Conservation (phyloP, 2,113 vertebrate species). For the Steatornis caripensis region DNA sequence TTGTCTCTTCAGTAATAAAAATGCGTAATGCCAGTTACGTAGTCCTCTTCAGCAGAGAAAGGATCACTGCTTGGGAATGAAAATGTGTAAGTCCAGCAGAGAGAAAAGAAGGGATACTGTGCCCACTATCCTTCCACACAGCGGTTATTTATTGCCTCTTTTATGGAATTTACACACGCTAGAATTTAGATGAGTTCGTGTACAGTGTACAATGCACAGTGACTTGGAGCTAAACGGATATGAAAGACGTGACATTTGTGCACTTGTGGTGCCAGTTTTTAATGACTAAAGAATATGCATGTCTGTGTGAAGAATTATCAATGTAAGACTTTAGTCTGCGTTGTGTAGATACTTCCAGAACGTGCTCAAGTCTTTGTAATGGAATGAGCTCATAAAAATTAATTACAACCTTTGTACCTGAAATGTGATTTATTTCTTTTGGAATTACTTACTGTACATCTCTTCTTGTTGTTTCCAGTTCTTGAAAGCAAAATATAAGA, state of each 20-base stretch:
- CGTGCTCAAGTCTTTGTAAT: not conserved
- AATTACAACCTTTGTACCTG: not conserved
- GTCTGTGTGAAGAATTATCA: not conserved
- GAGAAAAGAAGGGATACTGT: not conserved
- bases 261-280: not conserved
- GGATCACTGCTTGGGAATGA: not conserved
- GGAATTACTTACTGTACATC: not conserved
- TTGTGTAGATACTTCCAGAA: not conserved
- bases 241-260: constrained; percentile 10
- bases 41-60: not conserved
- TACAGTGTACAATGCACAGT: not conserved
- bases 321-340: not conserved
- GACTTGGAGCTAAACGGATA: not conserved
- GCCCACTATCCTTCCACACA: not conserved
- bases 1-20: constrained; percentile 15
- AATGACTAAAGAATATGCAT: not conserved
- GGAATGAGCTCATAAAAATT: not conserved
- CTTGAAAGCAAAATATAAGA: not conserved
- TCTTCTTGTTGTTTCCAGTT: not conserved
- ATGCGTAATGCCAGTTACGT: not conserved
- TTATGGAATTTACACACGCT: not conserved
- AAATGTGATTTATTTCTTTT: not conserved
- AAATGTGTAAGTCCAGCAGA: not conserved
- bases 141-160: constrained; percentile 24
- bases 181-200: constrained; percentile 38